Conservation (phyloP, 2,888 invertebrate genomes). For the Epinotia brunnichana region DNA sequence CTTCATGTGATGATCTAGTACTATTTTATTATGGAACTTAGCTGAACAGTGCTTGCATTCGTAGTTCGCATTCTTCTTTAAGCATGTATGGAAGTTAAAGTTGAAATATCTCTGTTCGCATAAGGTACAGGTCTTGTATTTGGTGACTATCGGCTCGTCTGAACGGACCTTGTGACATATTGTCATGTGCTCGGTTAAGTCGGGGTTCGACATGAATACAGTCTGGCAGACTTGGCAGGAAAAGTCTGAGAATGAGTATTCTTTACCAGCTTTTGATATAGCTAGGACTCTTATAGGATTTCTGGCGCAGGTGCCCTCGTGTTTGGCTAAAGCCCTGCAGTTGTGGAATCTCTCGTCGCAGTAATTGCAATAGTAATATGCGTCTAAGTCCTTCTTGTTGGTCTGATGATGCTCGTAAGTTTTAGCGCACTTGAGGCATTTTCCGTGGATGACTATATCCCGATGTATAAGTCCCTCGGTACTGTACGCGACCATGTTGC, state of each 20-base stretch:
- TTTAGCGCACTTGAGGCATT: constrained; percentile 59
- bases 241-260: constrained; percentile 34
- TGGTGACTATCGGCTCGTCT: constrained; percentile 49
- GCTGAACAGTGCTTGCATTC: constrained; percentile 52
- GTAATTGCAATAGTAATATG: constrained; percentile 47
- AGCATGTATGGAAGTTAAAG: constrained; percentile 51
- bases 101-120: constrained; percentile 44
- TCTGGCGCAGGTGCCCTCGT: constrained; percentile 44
- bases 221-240: constrained; percentile 44
- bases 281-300: constrained; percentile 32
- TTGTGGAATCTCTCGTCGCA: constrained; percentile 49
- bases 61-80: rapidly evolving
- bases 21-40: constrained; percentile 47
- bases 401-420: constrained; percentile 43
- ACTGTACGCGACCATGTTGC: constrained; percentile 50
- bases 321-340: constrained; percentile 47
- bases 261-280: background rate
- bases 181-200: constrained; percentile 48
- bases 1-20: constrained; percentile 46
- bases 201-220: background rate
- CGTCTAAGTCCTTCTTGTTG: background rate
- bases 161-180: constrained; percentile 56
- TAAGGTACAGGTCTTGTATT: constrained; percentile 38
- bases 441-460: constrained; percentile 46
- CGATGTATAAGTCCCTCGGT: rapidly evolving